Evolutionary conservation across 2,888 invertebrate species (phyloP).

Genomic region (Diarsia brunnea): DNA sequence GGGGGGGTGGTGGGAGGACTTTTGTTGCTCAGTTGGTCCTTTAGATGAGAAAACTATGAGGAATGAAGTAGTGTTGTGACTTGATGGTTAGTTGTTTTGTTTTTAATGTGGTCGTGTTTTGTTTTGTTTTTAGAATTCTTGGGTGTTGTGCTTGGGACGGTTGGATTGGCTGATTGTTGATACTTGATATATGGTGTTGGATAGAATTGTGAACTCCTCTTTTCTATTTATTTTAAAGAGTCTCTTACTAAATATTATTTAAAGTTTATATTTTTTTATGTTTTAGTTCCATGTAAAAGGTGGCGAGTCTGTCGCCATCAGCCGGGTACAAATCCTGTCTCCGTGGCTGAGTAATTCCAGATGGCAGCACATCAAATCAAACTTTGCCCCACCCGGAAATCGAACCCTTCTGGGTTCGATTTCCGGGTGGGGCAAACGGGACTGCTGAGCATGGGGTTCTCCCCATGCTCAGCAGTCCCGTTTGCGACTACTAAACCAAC

Average conservation of each 20-base stretch:
- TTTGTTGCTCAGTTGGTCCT: constrained; percentile 59
- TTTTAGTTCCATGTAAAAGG: too few relatives aligned
- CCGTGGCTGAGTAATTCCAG: too few relatives aligned
- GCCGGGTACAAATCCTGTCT: too few relatives aligned
- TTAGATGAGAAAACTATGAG: constrained; percentile 65
- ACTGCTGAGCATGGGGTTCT: too few relatives aligned
- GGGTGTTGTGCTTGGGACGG: background rate
- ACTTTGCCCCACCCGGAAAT: too few relatives aligned
- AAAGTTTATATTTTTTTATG: too few relatives aligned
- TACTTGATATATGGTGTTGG: background rate
- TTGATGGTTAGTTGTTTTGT: constrained; percentile 63
- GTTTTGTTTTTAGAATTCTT: constrained; percentile 22
- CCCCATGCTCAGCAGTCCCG: too few relatives aligned
- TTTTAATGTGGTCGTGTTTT: constrained; percentile 44
- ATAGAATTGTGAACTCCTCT: background rate
- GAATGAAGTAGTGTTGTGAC: constrained; percentile 64
- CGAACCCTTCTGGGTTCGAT: too few relatives aligned
- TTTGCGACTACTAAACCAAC: too few relatives aligned
- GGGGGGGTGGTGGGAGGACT: constrained; percentile 16
- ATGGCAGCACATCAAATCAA: too few relatives aligned
- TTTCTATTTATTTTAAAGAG: background rate
- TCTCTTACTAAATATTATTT: background rate
- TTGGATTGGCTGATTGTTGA: background rate
- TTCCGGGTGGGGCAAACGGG: too few relatives aligned
- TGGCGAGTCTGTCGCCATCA: too few relatives aligned